These are phyloP conservation scores for Macrochelys suwanniensis DNA, from an alignment of 2,797 vertebrate genomes.

Conservation along the genomic window DNA sequence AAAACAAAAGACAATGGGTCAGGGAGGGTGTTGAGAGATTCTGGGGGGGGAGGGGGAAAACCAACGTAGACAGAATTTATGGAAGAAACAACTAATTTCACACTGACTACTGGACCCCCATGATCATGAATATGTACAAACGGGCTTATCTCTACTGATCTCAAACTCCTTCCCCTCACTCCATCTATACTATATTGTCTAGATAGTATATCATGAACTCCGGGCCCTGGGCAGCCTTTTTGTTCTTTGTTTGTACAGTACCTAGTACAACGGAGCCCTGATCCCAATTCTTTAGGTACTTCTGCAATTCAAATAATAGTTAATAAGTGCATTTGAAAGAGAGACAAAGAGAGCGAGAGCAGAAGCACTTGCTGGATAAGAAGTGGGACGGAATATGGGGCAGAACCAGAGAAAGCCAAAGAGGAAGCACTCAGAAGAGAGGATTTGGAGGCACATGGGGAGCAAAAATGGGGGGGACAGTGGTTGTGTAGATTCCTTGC, in stretches of 20 bases:
- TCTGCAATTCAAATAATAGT: conserved; percentile 25
- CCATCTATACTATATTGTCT: conserved; percentile 39
- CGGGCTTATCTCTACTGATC: neutral
- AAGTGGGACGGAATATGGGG: conserved; percentile 47
- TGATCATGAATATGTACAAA: conserved; percentile 66
- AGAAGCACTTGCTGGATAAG: conserved; percentile 52
- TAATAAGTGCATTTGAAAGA: conserved; percentile 46
- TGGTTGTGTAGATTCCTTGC: conserved; percentile 34
- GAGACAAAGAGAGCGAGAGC: neutral
- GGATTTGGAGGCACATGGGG: neutral
- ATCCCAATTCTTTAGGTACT: conserved; percentile 54
- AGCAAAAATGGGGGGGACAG: neutral
- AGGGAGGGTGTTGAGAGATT: neutral
- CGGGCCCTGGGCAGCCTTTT: conserved; percentile 67
- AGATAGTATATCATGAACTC: conserved; percentile 29
- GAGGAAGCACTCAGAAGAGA: neutral
- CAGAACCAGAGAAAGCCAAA: conserved; percentile 22
- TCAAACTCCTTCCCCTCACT: conserved; percentile 31
- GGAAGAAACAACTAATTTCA: conserved; percentile 28
- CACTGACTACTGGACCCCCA: neutral
- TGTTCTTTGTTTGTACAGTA: conserved; percentile 68
- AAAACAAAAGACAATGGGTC: neutral
- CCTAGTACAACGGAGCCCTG: conserved; percentile 21
- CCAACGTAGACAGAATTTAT: conserved; percentile 26
- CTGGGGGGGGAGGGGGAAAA: neutral